These are phyloP conservation scores for Luffia ferchaultella DNA, from an alignment of 2,888 invertebrate species.

Conservation along the genomic window DNA sequence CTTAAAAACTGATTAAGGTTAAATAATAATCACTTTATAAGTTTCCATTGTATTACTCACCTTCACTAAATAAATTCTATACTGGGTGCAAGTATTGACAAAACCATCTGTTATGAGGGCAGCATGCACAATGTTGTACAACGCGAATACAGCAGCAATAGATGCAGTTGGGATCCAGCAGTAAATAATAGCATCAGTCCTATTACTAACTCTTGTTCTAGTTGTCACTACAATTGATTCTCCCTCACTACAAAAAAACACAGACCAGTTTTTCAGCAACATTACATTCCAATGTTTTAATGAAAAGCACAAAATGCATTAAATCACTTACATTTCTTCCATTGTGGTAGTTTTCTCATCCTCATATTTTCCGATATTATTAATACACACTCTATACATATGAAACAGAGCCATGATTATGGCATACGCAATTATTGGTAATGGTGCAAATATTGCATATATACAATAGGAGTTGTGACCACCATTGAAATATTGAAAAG, in stretches of 20 bases:
- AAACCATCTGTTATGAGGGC: constrained; percentile 77
- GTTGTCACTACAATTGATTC: constrained; percentile 72
- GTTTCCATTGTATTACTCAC: constrained; percentile 24
- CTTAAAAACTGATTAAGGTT: too few relatives aligned
- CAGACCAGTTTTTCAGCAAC: background rate
- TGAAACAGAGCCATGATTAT: constrained; percentile 73
- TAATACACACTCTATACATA: constrained; percentile 73
- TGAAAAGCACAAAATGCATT: too few relatives aligned
- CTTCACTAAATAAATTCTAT: constrained; percentile 71
- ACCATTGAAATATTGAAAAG: constrained; percentile 70
- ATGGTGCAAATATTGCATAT: constrained; percentile 72
- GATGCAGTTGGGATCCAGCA: constrained; percentile 76
- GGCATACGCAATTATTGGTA: constrained; percentile 69
- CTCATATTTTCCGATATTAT: constrained; percentile 60
- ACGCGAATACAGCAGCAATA: constrained; percentile 67
- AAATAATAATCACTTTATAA: too few relatives aligned
- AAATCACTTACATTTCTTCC: constrained; percentile 62
- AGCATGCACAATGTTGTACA: constrained; percentile 75
- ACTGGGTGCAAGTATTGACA: constrained; percentile 78
- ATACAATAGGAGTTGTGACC: constrained; percentile 72
- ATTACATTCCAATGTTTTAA: background rate
- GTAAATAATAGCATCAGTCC: constrained; percentile 67
- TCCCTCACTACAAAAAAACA: constrained; percentile 58
- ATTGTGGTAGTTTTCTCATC: constrained; percentile 49
- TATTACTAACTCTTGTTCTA: constrained; percentile 65